phyloP scores from a whole-genome alignment of 1,140 invertebrate species.

The Cryptotermes secundus region DNA sequence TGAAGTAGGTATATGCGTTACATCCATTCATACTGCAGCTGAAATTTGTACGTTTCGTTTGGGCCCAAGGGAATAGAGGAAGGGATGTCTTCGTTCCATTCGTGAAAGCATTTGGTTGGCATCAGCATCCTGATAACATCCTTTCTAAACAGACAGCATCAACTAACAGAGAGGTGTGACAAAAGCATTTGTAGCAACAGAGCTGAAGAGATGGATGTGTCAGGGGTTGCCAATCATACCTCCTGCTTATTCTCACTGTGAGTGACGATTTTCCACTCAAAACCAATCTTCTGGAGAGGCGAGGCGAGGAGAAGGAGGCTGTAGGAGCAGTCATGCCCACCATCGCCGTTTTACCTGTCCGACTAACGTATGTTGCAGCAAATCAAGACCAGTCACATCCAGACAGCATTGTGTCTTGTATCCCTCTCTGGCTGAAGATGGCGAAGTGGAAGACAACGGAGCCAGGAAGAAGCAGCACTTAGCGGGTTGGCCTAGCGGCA shows the following conservation, averaged over 20 bases:
- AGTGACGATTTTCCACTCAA: neutral
- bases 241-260: neutral
- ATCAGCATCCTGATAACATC: neutral
- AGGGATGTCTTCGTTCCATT: neutral
- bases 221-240: neutral
- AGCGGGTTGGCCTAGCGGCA: too few species aligned
- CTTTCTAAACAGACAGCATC: neutral
- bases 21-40: too few species aligned
- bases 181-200: slow-evolving; percentile 13
- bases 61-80: neutral
- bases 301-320: neutral
- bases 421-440: too few species aligned
- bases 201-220: neutral
- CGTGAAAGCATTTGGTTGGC: neutral
- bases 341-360: neutral
- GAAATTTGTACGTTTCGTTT: too few species aligned
- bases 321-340: neutral
- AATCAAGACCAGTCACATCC: neutral
- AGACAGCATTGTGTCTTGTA: too few species aligned
- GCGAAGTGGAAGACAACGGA: neutral
- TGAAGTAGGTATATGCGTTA: too few species aligned
- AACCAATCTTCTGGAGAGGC: neutral
- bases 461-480: neutral
- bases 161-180: neutral
- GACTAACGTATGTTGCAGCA: neutral